Percentiles rank a stretch among this genome's conserved stretches.
phyloP scores from a whole-genome alignment of 2,797 vertebrate genomes.

The Argyrosomus regius region DNA sequence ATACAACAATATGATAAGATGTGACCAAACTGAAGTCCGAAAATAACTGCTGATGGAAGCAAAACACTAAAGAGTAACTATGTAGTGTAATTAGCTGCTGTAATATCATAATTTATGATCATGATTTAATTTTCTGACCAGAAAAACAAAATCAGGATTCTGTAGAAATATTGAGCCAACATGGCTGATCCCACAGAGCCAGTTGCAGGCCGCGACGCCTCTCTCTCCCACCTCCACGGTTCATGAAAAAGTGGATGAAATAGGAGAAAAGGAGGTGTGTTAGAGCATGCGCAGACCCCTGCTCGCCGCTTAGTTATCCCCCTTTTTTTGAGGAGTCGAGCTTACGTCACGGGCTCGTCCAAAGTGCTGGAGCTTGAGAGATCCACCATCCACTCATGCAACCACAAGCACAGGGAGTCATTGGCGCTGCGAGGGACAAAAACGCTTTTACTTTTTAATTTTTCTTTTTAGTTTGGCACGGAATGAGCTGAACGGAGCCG shows the following conservation, averaged over 20 bases:
- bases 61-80: not conserved
- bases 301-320: conserved; percentile 62
- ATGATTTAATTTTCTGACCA: not conserved
- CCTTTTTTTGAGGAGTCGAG: conserved; percentile 62
- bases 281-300: conserved; percentile 79
- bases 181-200: conserved; percentile 56
- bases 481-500: conserved; percentile 55
- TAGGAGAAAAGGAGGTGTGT: conserved; percentile 67
- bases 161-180: conserved; percentile 60
- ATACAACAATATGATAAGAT: too few species aligned
- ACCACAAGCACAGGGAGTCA: conserved; percentile 73
- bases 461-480: conserved; percentile 56
- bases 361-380: conserved; percentile 70
- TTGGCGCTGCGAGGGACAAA: conserved; percentile 57
- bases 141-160: not conserved
- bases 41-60: not conserved
- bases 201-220: conserved; percentile 57
- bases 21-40: not conserved
- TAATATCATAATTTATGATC: not conserved
- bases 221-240: conserved; percentile 48
- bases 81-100: not conserved
- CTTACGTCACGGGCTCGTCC: conserved; percentile 84
- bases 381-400: conserved; percentile 80
- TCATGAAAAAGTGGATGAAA: conserved; percentile 62
- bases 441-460: conserved; percentile 64